These are phyloP conservation scores for Emydura subglobosa DNA, from an alignment of 2,113 vertebrate species.

Conservation along the genomic window DNA sequence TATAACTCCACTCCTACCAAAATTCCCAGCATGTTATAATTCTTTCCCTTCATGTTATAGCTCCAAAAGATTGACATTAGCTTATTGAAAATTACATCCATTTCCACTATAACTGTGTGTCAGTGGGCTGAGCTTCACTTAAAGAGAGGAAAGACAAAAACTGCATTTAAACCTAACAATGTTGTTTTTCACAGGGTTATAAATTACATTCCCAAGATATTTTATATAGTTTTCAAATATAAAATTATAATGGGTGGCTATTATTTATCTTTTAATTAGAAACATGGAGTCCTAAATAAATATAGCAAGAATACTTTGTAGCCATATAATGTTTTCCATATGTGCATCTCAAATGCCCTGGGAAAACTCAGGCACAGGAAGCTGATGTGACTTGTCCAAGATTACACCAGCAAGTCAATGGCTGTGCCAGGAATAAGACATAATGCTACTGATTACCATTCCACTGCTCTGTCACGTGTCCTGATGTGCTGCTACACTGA, in stretches of 20 bases:
- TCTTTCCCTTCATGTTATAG: slow-evolving; percentile 56
- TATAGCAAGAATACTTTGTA: not conserved
- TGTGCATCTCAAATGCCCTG: slow-evolving; percentile 42
- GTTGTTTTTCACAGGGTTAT: slow-evolving; percentile 41
- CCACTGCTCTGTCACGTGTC: not conserved
- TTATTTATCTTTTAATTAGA: slow-evolving; percentile 55
- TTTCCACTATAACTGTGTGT: slow-evolving; percentile 54
- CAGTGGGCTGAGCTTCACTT: slow-evolving; percentile 57
- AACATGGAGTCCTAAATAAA: slow-evolving; percentile 27
- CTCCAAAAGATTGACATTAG: slow-evolving; percentile 49
- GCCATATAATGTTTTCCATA: slow-evolving; percentile 29
- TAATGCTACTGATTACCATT: not conserved
- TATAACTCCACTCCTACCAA: slow-evolving; percentile 54
- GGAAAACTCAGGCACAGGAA: slow-evolving; percentile 21
- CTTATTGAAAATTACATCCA: slow-evolving; percentile 51
- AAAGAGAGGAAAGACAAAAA: slow-evolving; percentile 44
- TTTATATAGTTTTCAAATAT: slow-evolving; percentile 47
- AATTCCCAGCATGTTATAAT: slow-evolving; percentile 59
- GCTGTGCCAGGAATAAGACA: slow-evolving; percentile 14
- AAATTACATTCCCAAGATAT: slow-evolving; percentile 53
- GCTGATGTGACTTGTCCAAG: not conserved
- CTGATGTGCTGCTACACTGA: not conserved
- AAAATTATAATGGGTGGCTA: slow-evolving; percentile 27
- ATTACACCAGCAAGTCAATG: not conserved
- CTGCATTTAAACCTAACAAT: slow-evolving; percentile 50